Evolutionary conservation across 2,797 vertebrate species (phyloP).

Genomic region (Labroides dimidiatus): DNA sequence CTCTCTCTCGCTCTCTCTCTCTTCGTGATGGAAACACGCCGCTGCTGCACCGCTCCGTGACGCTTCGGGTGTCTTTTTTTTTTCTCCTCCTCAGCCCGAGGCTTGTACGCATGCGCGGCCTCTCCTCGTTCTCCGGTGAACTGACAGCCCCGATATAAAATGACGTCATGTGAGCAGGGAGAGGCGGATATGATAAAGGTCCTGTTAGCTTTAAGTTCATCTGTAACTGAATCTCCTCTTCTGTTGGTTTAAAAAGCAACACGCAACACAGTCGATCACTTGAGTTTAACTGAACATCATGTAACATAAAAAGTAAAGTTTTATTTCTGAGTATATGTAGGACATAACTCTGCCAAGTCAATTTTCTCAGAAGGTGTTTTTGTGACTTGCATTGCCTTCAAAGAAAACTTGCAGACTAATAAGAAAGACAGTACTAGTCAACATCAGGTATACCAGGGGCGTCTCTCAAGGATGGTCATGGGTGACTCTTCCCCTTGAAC

Average conservation of each 20-base stretch:
- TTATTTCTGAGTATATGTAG: no score
- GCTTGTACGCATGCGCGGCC: constrained; percentile 78
- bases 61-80: constrained; percentile 44
- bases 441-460: no score
- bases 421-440: no score
- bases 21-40: constrained; percentile 59
- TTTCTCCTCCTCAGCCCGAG: neutral
- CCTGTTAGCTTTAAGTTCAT: neutral
- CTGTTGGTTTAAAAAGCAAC: neutral
- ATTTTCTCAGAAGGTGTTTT: no score
- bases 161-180: constrained; percentile 75
- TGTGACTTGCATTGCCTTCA: no score
- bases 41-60: constrained; percentile 73
- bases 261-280: neutral
- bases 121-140: constrained; percentile 57
- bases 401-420: no score
- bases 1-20: constrained; percentile 38
- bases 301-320: no score
- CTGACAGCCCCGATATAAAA: constrained; percentile 46
- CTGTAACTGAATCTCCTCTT: neutral
- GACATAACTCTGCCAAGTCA: no score
- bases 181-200: neutral
- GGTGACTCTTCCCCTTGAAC: no score
- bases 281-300: no score
- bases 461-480: no score